Evolutionary conservation across 2,888 invertebrate species (phyloP).

Genomic region (Aphidius colemani): DNA sequence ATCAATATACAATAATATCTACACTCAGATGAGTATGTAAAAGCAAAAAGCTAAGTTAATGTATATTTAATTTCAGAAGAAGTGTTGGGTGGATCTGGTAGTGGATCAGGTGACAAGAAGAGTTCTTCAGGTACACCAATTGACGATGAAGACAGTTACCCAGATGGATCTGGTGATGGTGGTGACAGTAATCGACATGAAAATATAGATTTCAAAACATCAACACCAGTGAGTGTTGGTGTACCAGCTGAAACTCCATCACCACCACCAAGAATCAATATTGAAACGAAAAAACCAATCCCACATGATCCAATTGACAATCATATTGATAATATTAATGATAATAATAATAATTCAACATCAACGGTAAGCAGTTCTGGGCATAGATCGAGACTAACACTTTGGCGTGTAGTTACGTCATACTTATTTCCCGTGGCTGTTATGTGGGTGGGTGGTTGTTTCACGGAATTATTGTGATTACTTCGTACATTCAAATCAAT

Average conservation of each 20-base stretch:
- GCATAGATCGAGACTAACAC: constrained; percentile 60
- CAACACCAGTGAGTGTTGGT: constrained; percentile 43
- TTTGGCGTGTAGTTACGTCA: constrained; percentile 70
- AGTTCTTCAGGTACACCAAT: constrained; percentile 60
- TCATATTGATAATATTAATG: constrained; percentile 16
- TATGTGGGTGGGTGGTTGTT: constrained; percentile 83
- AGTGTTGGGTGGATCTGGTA: constrained; percentile 69
- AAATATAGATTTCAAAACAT: constrained; percentile 42
- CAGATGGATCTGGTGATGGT: constrained; percentile 54
- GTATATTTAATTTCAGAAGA: constrained; percentile 60
- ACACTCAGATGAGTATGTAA: too few species aligned
- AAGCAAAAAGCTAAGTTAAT: too few species aligned
- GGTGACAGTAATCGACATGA: too few species aligned
- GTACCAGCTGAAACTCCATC: constrained; percentile 38
- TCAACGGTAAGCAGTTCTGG: constrained; percentile 53
- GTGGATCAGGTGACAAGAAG: constrained; percentile 72
- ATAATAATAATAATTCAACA: constrained; percentile 49
- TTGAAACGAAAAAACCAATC: constrained; percentile 33
- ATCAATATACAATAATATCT: too few species aligned
- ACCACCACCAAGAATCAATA: constrained; percentile 16
- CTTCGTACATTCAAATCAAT: constrained; percentile 39
- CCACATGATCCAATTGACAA: constrained; percentile 3
- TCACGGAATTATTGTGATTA: constrained; percentile 82
- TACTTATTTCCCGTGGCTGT: constrained; percentile 82
- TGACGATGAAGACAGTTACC: constrained; percentile 55